These are phyloP conservation scores for Drosophila anceps DNA, from an alignment of 2,888 invertebrate genomes.

Conservation along the genomic window DNA sequence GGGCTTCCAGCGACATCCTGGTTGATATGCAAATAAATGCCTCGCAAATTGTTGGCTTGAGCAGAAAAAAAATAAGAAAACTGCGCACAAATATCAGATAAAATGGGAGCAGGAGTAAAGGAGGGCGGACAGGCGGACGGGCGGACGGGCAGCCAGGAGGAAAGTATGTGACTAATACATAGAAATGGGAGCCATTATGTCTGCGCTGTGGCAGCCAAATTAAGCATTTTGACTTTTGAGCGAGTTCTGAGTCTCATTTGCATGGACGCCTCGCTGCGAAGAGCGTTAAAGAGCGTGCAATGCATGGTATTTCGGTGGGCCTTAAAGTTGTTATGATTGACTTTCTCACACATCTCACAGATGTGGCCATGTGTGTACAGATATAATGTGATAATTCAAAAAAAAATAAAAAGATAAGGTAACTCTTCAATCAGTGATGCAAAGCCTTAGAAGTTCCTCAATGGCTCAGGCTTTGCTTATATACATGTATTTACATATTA, in stretches of 20 bases:
- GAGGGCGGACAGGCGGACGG: no score
- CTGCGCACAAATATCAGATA: neutral
- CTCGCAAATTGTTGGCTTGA: constrained; percentile 37
- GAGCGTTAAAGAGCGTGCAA: neutral
- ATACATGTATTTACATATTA: neutral
- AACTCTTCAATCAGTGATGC: neutral
- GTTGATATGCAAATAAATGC: constrained; percentile 64
- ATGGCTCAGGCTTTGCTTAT: constrained; percentile 4
- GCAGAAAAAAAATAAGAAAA: neutral
- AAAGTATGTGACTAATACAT: constrained; percentile 10
- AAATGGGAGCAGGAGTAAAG: neutral
- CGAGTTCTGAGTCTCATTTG: neutral
- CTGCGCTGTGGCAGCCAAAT: neutral
- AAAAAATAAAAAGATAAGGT: neutral
- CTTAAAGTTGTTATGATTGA: neutral
- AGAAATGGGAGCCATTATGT: constrained; percentile 7
- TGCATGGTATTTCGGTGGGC: neutral
- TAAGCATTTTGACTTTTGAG: neutral
- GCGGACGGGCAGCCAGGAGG: neutral
- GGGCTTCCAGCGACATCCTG: constrained; percentile 35
- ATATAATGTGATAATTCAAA: constrained; percentile 2
- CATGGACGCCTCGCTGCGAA: neutral
- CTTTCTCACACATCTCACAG: neutral
- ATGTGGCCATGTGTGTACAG: neutral
- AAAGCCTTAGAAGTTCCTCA: constrained; percentile 22